Evolutionary conservation across 2,888 invertebrate species (phyloP), one percentile per base, ranked within the genome.

Genomic region (Yponomeuta evonymella): DNA sequence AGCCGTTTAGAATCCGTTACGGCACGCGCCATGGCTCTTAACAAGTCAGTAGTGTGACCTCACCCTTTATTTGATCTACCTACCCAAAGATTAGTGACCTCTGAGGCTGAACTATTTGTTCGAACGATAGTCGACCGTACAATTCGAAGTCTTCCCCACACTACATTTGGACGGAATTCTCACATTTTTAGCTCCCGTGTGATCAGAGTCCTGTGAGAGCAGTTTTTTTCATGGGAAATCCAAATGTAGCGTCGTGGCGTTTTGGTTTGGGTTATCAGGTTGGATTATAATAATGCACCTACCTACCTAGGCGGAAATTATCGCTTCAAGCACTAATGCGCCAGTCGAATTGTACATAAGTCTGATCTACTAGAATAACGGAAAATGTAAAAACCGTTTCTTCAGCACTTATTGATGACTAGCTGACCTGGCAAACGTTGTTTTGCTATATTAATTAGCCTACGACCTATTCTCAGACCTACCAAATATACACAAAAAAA

Each of bases 101-200:
- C 51, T 8, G 8, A 58, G 3, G 15, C 51, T 15, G 1, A 15
- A 15, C 51, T 58, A 15, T 12, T 58, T 15, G 15, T 12, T 58
- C 51, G 3, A 15, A 15, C 15, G 12, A 4, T 5, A 58, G 51
- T 58, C 51, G 12, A 58, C 51, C 51, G 12, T 4, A 58, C 0
- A 29, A 29, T n/a, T 30, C 33, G 29, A 65, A 11, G 6, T 4
- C n/a, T 29, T 29, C 30, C 30, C 29, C 33, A 9, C 12, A 33
- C 30, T 23, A 30, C 12, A 65, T 65, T 30, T 65, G 65, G 12
- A 65, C 30, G 65, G 10, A 65, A 65, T 65, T 65, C 65, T n/a
- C 65, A 65, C 65, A 65, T 30, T 23, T 3, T 65, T 6, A 29
- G 65, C 29, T 65, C 65, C 30, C 65, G 30, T 65, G 65, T 29